Evolutionary conservation across 2,113 vertebrate genomes (phyloP).

Genomic region (Oxyura jamaicensis): DNA sequence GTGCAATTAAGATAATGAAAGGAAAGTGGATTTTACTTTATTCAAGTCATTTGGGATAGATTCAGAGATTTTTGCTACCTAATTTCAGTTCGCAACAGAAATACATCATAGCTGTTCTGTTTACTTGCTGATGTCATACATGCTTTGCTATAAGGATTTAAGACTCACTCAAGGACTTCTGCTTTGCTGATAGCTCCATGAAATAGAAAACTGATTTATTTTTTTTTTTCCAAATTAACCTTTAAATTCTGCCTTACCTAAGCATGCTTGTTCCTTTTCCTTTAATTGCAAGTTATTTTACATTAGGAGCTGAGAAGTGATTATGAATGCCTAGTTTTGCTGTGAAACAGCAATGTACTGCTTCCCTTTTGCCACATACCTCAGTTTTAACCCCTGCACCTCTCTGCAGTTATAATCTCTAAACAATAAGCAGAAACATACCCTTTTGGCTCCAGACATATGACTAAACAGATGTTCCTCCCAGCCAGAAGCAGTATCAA

Average conservation of each 20-base stretch:
- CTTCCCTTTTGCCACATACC: background rate
- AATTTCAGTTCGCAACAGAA: background rate
- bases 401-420: background rate
- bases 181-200: background rate
- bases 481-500: background rate
- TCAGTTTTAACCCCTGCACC: slow-evolving; percentile 47
- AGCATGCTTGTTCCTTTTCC: background rate
- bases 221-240: background rate
- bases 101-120: slow-evolving; percentile 24
- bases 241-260: slow-evolving; percentile 16
- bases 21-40: background rate
- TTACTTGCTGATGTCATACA: slow-evolving; percentile 47
- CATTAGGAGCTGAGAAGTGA: background rate
- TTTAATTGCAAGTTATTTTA: background rate
- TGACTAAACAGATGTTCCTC: slow-evolving; percentile 31
- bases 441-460: background rate
- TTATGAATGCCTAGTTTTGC: background rate
- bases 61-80: slow-evolving; percentile 35
- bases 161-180: slow-evolving; percentile 18
- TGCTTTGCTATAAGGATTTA: slow-evolving; percentile 18
- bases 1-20: background rate
- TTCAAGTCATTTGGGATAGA: background rate
- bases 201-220: background rate
- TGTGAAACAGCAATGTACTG: background rate
- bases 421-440: slow-evolving; percentile 19